A percentile compares a stretch with the other conserved stretches of the same genome.
phyloP scores from a whole-genome alignment of 1,140 invertebrate genomes.

The Trigoniulus corallinus region DNA sequence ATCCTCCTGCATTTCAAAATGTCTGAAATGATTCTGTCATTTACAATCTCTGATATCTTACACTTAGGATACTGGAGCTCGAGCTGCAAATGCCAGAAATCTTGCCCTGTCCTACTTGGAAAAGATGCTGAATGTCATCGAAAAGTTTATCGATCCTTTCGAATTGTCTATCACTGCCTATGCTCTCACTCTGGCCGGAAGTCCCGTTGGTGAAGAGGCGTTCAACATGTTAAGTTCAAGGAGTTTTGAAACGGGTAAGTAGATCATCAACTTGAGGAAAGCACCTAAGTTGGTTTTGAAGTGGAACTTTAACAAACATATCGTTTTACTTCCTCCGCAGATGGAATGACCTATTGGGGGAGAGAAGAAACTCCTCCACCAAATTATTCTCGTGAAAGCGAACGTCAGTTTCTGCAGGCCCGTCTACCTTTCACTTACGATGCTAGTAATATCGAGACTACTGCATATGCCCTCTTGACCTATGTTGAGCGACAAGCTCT shows the following conservation, averaged over 20 bases:
- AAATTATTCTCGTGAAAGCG: constrained; percentile 70
- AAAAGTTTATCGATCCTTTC: constrained; percentile 51
- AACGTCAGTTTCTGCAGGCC: constrained; percentile 74
- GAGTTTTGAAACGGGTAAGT: constrained; percentile 41
- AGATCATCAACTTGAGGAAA: neutral
- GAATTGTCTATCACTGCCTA: constrained; percentile 75
- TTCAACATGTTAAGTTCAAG: constrained; percentile 51
- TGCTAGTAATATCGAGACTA: constrained; percentile 78
- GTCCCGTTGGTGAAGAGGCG: constrained; percentile 58
- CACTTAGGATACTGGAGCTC: constrained; percentile 46
- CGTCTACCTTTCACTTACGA: constrained; percentile 73
- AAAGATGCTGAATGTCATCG: constrained; percentile 55
- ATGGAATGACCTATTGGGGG: constrained; percentile 53
- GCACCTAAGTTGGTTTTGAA: constrained; percentile 4
- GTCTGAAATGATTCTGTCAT: constrained; percentile 8
- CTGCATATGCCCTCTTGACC: constrained; percentile 77
- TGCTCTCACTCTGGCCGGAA: constrained; percentile 60
- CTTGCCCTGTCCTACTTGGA: constrained; percentile 65
- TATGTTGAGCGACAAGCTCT: constrained; percentile 68
- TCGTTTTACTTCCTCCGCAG: constrained; percentile 17
- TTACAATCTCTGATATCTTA: constrained; percentile 11
- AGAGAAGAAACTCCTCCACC: constrained; percentile 53
- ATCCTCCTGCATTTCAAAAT: neutral
- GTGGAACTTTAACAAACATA: neutral
- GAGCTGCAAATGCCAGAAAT: constrained; percentile 44